phyloP scores from a whole-genome alignment of 2,113 vertebrate species.

The Trematocara zebra region DNA sequence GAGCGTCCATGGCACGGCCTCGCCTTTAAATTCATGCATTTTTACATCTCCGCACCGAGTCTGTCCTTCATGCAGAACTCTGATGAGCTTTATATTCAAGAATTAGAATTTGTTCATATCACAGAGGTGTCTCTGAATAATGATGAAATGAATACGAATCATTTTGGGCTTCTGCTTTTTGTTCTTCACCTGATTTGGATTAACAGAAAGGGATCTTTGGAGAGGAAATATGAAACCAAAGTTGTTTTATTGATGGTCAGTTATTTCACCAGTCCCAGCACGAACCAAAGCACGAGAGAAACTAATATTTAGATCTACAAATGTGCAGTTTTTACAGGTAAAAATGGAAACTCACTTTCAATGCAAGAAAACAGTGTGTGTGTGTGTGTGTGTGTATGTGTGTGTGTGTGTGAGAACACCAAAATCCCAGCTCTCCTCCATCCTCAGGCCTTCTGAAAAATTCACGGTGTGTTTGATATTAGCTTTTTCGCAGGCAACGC shows the following conservation, averaged over 20 bases:
- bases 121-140: neutral
- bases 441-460: neutral
- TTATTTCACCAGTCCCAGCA: neutral
- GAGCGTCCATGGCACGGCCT: neutral
- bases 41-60: neutral
- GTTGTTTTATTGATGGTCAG: neutral
- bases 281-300: neutral
- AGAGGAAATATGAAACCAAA: neutral
- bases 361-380: neutral
- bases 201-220: neutral
- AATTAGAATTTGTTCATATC: neutral
- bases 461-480: conserved; percentile 7
- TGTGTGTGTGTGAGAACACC: neutral
- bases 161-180: neutral
- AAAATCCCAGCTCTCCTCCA: neutral
- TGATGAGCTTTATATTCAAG: neutral
- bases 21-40: neutral
- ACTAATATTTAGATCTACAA: neutral
- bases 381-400: neutral
- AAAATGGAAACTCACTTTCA: neutral
- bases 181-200: neutral
- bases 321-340: neutral
- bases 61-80: neutral
- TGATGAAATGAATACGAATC: neutral
- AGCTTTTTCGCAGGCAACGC: neutral